Conservation (phyloP, 92 coral and sea anemone genomes). For the Porites divaricata region DNA sequence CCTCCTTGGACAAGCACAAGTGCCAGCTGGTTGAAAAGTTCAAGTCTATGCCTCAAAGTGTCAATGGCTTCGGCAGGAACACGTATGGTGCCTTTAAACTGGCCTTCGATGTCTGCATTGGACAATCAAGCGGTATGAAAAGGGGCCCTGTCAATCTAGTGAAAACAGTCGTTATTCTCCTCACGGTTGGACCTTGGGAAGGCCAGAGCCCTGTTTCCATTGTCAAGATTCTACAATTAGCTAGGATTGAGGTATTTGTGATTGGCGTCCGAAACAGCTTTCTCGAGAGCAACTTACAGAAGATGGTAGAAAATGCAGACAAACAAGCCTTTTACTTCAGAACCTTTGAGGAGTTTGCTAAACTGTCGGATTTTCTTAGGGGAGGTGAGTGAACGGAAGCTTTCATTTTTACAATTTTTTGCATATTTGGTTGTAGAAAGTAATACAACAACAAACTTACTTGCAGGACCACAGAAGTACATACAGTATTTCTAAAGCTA, state of each 20-base stretch:
- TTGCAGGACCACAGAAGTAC: too few species aligned
- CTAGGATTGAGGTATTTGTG: conserved; percentile 64
- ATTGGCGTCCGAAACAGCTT: conserved; percentile 61
- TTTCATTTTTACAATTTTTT: too few species aligned
- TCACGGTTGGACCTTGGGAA: conserved; percentile 67
- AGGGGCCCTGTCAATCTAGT: conserved; percentile 16
- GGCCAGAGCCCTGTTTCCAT: conserved; percentile 40
- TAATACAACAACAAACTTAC: too few species aligned
- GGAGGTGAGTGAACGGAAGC: conserved; percentile 57
- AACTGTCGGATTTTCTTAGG: conserved; percentile 73
- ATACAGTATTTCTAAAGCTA: too few species aligned
- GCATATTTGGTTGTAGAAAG: too few species aligned
- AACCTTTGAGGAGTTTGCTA: conserved; percentile 58
- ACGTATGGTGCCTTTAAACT: conserved; percentile 65
- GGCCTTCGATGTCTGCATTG: conserved; percentile 54
- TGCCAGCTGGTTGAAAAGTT: conserved; percentile 75
- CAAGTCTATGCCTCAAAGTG: conserved; percentile 11
- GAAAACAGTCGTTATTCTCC: conserved; percentile 67
- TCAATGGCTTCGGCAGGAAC: conserved; percentile 50
- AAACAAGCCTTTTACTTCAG: conserved; percentile 69
- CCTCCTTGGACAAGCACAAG: conserved; percentile 50
- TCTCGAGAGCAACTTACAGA: not conserved
- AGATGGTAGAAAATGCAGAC: not conserved
- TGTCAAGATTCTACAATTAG: conserved; percentile 32
- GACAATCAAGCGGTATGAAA: conserved; percentile 35